Evolutionary conservation across 2,113 vertebrate genomes (phyloP).

Genomic region (Hippocampus zosterae): DNA sequence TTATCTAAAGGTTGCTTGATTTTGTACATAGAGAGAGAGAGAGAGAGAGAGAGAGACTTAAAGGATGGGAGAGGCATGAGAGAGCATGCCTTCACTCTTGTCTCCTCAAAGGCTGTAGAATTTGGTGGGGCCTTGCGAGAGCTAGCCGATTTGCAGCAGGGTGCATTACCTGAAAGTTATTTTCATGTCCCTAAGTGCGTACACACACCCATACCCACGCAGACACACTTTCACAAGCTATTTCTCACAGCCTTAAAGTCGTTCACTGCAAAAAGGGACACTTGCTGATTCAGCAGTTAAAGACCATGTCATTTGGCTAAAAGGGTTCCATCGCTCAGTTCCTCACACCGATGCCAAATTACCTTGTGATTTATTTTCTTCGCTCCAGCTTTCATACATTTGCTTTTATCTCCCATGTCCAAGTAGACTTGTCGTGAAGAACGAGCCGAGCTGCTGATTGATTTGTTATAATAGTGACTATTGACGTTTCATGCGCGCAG

Average conservation of each 20-base stretch:
- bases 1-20: conserved; percentile 48
- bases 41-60: conserved; percentile 5
- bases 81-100: conserved; percentile 29
- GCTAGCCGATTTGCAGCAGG: no score
- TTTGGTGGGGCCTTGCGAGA: conserved; percentile 20
- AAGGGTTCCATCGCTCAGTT: conserved; percentile 4
- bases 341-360: neutral
- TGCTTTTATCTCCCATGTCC: conserved; percentile 11
- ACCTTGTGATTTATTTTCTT: conserved; percentile 9
- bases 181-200: no score
- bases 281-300: conserved; percentile 24
- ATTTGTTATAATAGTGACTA: conserved; percentile 36
- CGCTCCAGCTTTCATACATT: conserved; percentile 1
- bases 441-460: conserved; percentile 30
- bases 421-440: conserved; percentile 25
- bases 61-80: conserved; percentile 2
- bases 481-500: conserved; percentile 29
- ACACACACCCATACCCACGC: neutral
- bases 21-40: conserved; percentile 34
- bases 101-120: conserved; percentile 31
- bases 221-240: neutral
- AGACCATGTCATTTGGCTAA: conserved; percentile 10
- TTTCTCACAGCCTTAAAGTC: neutral
- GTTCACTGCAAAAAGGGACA: neutral
- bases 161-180: no score